phyloP scores from a whole-genome alignment of 2,797 vertebrate genomes.

The Ibycter americanus region DNA sequence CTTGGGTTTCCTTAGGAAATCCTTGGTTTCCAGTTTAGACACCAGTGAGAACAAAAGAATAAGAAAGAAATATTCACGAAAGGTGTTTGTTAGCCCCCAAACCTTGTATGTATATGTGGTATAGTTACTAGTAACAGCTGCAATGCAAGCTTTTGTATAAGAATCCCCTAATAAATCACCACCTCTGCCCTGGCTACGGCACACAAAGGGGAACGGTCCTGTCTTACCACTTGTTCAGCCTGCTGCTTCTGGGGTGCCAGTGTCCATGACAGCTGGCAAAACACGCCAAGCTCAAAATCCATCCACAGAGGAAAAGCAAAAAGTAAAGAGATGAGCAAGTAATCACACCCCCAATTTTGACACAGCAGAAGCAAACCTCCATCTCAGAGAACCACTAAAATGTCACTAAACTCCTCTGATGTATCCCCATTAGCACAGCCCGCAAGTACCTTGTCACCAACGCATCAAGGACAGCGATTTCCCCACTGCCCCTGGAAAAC shows the following conservation, averaged over 20 bases:
- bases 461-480: not conserved
- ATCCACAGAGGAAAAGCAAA: not conserved
- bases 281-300: not conserved
- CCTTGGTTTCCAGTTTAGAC: not conserved
- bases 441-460: not conserved
- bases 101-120: not conserved
- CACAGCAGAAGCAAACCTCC: not conserved
- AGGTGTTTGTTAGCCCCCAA: not conserved
- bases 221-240: fast-evolving
- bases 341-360: not conserved
- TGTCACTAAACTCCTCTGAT: not conserved
- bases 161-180: not conserved
- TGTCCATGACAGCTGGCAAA: not conserved
- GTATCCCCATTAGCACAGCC: not conserved
- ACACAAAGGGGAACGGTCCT: not conserved
- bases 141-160: not conserved
- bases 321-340: not conserved
- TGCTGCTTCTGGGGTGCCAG: not conserved
- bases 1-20: not conserved
- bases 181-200: not conserved
- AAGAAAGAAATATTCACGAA: not conserved
- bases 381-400: not conserved
- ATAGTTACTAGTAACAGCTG: not conserved
- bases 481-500: not conserved
- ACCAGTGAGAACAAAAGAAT: not conserved